These are phyloP conservation scores for Oscheius sp. DNA, from an alignment of 1,140 invertebrate species.

Conservation along the genomic window DNA sequence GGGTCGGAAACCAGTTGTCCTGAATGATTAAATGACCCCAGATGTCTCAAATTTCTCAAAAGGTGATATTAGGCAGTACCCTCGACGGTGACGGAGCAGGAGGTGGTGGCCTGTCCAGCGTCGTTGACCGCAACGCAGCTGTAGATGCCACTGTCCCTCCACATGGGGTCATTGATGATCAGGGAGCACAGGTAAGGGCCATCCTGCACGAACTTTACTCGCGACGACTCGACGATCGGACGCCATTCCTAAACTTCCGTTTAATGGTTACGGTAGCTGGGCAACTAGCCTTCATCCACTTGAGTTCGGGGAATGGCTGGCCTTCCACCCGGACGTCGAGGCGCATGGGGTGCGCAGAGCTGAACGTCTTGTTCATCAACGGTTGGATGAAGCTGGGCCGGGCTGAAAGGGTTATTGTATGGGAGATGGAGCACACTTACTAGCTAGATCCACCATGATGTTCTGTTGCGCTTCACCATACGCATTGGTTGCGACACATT, in stretches of 20 bases:
- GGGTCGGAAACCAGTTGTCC: neutral
- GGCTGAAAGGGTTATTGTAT: slow-evolving; percentile 66
- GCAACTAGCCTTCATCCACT: slow-evolving; percentile 77
- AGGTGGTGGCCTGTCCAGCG: slow-evolving; percentile 82
- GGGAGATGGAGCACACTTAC: slow-evolving; percentile 39
- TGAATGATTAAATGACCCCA: neutral
- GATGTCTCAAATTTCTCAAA: too few species aligned
- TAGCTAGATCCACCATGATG: slow-evolving; percentile 55
- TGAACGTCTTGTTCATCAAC: slow-evolving; percentile 74
- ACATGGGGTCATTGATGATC: slow-evolving; percentile 78
- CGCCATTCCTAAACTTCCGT: slow-evolving; percentile 82
- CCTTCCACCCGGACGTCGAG: slow-evolving; percentile 83
- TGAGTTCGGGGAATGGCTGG: slow-evolving; percentile 86
- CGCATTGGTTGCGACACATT: slow-evolving; percentile 57
- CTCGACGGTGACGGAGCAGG: slow-evolving; percentile 84
- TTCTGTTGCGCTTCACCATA: slow-evolving; percentile 61
- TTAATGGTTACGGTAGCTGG: slow-evolving; percentile 26
- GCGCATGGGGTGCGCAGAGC: slow-evolving; percentile 69
- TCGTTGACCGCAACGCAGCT: slow-evolving; percentile 86
- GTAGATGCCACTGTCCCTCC: slow-evolving; percentile 87
- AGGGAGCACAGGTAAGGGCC: slow-evolving; percentile 81
- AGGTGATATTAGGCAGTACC: slow-evolving; percentile 65
- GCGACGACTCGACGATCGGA: slow-evolving; percentile 74
- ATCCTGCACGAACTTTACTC: slow-evolving; percentile 80
- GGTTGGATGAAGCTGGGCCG: slow-evolving; percentile 83